Evolutionary conservation across 2,113 vertebrate genomes (phyloP).

Genomic region (Paratilapia polleni): DNA sequence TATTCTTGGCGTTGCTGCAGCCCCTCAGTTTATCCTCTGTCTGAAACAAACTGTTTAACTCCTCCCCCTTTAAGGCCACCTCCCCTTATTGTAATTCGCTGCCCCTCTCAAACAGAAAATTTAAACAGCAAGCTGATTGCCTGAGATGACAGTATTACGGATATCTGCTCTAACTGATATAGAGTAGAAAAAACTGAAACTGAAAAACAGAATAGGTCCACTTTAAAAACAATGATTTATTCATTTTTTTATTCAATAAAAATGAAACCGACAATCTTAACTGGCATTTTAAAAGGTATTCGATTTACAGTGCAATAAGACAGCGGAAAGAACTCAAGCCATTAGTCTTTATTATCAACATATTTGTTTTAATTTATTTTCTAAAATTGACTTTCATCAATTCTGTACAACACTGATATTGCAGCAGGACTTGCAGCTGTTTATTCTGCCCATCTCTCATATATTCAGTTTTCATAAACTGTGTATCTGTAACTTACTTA

Average conservation of each 20-base stretch:
- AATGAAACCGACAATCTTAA: no score
- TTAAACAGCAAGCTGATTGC: not conserved
- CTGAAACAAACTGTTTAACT: not conserved
- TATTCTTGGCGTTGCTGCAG: not conserved
- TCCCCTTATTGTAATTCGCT: not conserved
- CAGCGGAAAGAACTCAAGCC: no score
- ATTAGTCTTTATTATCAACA: no score
- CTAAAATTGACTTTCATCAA: no score
- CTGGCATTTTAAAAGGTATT: not conserved
- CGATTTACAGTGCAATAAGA: not conserved
- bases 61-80: not conserved
- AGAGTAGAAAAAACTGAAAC: not conserved
- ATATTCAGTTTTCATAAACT: no score
- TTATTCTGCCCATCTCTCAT: no score
- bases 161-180: not conserved
- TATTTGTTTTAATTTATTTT: no score
- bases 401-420: no score
- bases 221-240: not conserved
- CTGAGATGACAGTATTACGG: no score
- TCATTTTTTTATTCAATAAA: no score
- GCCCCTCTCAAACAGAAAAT: not conserved
- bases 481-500: no score
- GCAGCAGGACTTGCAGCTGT: no score
- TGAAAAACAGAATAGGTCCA: not conserved
- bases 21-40: not conserved